Conservation (phyloP, 2,888 invertebrate species). For the Seladonia tumulorum region DNA sequence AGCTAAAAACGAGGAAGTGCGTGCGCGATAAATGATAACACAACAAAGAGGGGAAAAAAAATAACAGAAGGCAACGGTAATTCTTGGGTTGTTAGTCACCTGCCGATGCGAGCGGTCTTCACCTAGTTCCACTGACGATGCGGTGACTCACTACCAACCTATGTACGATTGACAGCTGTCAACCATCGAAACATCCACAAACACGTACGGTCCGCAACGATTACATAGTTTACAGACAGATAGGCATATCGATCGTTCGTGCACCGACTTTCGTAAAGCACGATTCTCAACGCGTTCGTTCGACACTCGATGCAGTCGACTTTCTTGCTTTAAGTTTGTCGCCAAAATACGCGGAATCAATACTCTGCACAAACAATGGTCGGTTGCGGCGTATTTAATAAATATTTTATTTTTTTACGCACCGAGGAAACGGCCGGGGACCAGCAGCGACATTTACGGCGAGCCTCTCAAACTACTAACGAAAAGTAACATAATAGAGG, state of each 20-base stretch:
- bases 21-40: slow-evolving; percentile 53
- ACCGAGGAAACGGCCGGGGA: neutral
- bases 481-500: neutral
- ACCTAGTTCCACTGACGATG: slow-evolving; percentile 58
- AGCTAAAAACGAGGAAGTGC: slow-evolving; percentile 49
- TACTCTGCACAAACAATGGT: slow-evolving; percentile 10
- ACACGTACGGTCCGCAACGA: slow-evolving; percentile 63
- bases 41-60: slow-evolving; percentile 5
- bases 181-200: slow-evolving; percentile 69
- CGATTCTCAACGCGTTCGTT: slow-evolving; percentile 33
- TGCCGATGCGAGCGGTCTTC: slow-evolving; percentile 55
- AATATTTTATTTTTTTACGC: slow-evolving; percentile 11
- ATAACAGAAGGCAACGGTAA: slow-evolving; percentile 29
- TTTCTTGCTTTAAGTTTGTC: neutral
- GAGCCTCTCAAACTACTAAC: neutral
- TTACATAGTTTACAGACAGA: slow-evolving; percentile 64
- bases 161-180: slow-evolving; percentile 75
- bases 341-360: neutral
- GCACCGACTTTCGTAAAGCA: slow-evolving; percentile 32
- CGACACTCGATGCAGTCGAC: neutral
- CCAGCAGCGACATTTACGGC: neutral
- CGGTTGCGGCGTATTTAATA: neutral
- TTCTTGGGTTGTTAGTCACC: slow-evolving; percentile 64
- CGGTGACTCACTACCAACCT: slow-evolving; percentile 73
- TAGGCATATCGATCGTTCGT: slow-evolving; percentile 67